Conservation (phyloP, 1,140 invertebrate genomes). For the Araneus ventricosus region DNA sequence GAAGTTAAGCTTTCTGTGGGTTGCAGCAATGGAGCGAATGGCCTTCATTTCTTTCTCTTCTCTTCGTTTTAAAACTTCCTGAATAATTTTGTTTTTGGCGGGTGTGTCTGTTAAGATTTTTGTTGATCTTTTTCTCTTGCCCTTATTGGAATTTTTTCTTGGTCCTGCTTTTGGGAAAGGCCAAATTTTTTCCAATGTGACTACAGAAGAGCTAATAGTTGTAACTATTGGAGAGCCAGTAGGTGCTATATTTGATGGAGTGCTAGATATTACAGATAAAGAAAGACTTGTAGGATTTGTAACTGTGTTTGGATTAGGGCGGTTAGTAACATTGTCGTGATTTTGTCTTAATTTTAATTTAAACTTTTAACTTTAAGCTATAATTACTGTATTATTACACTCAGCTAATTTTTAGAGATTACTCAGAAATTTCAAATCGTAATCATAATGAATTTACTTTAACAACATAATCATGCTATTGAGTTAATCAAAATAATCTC, state of each 20-base stretch:
- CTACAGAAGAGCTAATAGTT: neutral
- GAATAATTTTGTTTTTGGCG: conserved; percentile 11
- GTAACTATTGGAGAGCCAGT: neutral
- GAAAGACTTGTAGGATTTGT: neutral
- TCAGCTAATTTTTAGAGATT: too few relatives aligned
- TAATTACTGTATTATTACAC: too few relatives aligned
- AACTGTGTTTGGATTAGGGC: neutral
- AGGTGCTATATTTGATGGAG: neutral
- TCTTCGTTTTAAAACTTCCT: conserved; percentile 49
- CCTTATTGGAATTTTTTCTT: conserved; percentile 31
- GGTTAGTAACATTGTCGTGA: too few relatives aligned
- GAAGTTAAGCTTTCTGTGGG: conserved; percentile 52
- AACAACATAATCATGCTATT: too few relatives aligned
- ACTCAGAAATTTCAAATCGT: too few relatives aligned
- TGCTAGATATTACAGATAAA: conserved; percentile 19
- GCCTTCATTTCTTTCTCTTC: conserved; percentile 45
- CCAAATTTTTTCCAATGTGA: neutral
- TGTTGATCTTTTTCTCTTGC: conserved; percentile 32
- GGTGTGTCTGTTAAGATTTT: conserved; percentile 20
- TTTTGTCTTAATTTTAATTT: too few relatives aligned
- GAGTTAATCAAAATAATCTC: too few relatives aligned
- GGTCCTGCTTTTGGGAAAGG: neutral
- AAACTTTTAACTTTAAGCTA: too few relatives aligned
- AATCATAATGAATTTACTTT: too few relatives aligned
- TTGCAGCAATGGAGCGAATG: conserved; percentile 26